Evolutionary conservation across 2,113 vertebrate species (phyloP).

Genomic region (Sphyrna mokarran): DNA sequence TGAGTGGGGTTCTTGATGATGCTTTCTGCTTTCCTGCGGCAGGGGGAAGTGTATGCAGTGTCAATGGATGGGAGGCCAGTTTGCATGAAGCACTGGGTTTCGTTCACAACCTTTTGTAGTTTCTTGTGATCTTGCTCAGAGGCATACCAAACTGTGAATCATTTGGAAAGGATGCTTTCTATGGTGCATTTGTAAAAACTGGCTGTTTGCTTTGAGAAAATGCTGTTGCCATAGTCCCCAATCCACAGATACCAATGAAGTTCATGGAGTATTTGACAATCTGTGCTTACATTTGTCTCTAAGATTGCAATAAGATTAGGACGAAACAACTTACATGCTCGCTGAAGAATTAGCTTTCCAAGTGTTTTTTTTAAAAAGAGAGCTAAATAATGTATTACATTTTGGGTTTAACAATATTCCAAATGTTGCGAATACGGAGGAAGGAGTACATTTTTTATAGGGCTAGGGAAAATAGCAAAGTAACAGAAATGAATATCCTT

Average conservation of each 20-base stretch:
- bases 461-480: background rate
- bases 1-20: too few relatives aligned
- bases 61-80: too few relatives aligned
- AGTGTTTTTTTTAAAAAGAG: background rate
- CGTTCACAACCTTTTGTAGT: too few relatives aligned
- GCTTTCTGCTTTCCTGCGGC: too few relatives aligned
- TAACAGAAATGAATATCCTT: background rate
- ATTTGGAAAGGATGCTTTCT: too few relatives aligned
- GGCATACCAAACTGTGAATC: too few relatives aligned
- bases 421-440: background rate
- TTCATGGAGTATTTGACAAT: background rate
- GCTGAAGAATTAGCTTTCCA: background rate
- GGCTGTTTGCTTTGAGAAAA: background rate
- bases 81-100: too few relatives aligned
- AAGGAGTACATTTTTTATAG: background rate
- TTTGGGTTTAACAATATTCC: too few relatives aligned
- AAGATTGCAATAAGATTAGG: background rate
- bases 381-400: background rate
- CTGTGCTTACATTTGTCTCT: background rate
- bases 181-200: too few relatives aligned
- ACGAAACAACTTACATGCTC: background rate
- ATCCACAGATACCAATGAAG: background rate
- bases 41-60: too few relatives aligned
- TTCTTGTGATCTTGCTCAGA: too few relatives aligned
- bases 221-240: background rate